These are phyloP conservation scores for Phalacrocorax carbo DNA, from an alignment of 2,113 vertebrate genomes.

Conservation along the genomic window DNA sequence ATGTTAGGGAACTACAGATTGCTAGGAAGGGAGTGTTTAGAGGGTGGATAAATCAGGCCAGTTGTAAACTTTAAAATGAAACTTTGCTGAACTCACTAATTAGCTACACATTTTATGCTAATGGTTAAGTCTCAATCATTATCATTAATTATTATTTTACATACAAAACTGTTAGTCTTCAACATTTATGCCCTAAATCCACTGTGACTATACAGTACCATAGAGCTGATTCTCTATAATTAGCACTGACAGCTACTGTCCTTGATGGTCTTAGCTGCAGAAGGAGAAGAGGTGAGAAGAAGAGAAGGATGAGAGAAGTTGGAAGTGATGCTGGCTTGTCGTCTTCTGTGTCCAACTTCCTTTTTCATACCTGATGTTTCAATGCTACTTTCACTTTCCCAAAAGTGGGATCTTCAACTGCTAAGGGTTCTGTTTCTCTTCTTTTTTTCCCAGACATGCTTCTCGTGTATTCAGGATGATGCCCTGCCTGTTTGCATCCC, in stretches of 20 bases:
- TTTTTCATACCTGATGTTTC: not conserved
- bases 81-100: not conserved
- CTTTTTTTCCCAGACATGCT: not conserved
- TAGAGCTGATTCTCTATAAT: not conserved
- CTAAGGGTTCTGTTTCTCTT: not conserved
- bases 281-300: not conserved
- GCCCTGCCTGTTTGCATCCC: not conserved
- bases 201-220: not conserved
- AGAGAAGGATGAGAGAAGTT: not conserved
- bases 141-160: not conserved
- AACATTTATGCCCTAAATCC: not conserved
- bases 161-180: not conserved
- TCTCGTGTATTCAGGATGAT: not conserved
- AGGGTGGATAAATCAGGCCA: not conserved
- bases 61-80: not conserved
- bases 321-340: not conserved
- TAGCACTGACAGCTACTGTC: not conserved
- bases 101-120: not conserved
- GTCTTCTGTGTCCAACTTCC: not conserved
- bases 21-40: not conserved
- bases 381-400: not conserved
- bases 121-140: not conserved
- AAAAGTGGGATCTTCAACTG: not conserved
- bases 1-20: not conserved
- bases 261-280: not conserved